Conservation (phyloP, 2,113 vertebrate species). For the Oenanthe oenanthe region DNA sequence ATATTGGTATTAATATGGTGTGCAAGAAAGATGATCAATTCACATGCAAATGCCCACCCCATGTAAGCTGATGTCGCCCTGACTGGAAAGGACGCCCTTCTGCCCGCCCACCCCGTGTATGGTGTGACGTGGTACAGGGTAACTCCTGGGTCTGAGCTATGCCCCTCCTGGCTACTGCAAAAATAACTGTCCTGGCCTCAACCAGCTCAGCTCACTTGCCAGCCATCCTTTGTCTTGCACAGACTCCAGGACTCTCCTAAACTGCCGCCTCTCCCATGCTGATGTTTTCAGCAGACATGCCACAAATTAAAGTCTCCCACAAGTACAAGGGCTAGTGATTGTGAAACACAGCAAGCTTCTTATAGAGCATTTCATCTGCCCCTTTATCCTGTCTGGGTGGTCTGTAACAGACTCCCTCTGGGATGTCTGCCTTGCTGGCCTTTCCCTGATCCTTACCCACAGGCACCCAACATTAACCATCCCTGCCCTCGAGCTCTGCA, state of each 20-base stretch:
- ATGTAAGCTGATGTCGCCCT: rapidly evolving
- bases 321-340: background rate
- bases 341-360: background rate
- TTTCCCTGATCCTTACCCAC: rapidly evolving
- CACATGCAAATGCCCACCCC: rapidly evolving
- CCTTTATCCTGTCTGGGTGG: background rate
- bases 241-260: background rate
- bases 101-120: rapidly evolving
- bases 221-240: background rate
- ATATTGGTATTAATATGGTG: background rate
- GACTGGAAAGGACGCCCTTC: too few species aligned
- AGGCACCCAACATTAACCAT: background rate
- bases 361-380: background rate
- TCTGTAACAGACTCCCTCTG: background rate
- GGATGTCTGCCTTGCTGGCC: background rate
- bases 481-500: background rate
- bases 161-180: background rate
- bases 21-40: background rate
- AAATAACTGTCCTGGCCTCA: background rate
- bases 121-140: background rate
- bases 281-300: background rate
- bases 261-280: background rate
- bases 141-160: rapidly evolving
- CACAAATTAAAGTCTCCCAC: background rate
- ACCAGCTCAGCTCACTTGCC: background rate